phyloP scores from a whole-genome alignment of 2,888 invertebrate species.

The Xestia ashworthii region DNA sequence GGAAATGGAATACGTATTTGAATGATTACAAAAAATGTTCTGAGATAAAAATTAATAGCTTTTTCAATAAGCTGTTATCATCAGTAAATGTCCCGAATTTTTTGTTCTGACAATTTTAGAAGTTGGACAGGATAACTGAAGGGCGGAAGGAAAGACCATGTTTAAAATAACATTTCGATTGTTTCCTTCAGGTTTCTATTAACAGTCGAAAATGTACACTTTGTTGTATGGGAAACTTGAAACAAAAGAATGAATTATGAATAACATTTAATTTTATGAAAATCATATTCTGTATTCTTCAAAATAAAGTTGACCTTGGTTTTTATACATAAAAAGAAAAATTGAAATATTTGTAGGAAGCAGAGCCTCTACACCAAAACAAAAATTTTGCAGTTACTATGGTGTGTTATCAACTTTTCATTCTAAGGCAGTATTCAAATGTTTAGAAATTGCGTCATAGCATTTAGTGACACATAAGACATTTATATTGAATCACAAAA shows the following conservation, averaged over 20 bases:
- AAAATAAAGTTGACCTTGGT: slow-evolving; percentile 14
- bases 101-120: slow-evolving; percentile 10
- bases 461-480: slow-evolving; percentile 1
- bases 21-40: slow-evolving; percentile 33
- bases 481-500: slow-evolving; percentile 5
- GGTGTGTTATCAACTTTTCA: not conserved
- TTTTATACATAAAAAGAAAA: not conserved
- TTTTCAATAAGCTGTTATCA: slow-evolving; percentile 42
- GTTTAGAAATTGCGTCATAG: not conserved
- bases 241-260: slow-evolving; percentile 1
- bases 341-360: not conserved
- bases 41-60: slow-evolving; percentile 44
- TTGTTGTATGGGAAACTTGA: not conserved
- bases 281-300: not conserved
- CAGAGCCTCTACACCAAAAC: not conserved
- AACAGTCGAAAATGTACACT: not conserved
- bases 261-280: not conserved
- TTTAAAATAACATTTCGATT: slow-evolving; percentile 9
- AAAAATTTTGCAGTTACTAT: not conserved
- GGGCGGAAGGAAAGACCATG: not conserved
- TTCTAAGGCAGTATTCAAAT: not conserved
- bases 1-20: slow-evolving; percentile 10
- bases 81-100: slow-evolving; percentile 19
- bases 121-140: slow-evolving; percentile 18
- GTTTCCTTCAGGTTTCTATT: not conserved